Percentiles rank a stretch among this genome's conserved stretches.
Evolutionary conservation across 2,797 vertebrate genomes (phyloP).

Genomic region (Periophthalmus magnuspinnatus): DNA sequence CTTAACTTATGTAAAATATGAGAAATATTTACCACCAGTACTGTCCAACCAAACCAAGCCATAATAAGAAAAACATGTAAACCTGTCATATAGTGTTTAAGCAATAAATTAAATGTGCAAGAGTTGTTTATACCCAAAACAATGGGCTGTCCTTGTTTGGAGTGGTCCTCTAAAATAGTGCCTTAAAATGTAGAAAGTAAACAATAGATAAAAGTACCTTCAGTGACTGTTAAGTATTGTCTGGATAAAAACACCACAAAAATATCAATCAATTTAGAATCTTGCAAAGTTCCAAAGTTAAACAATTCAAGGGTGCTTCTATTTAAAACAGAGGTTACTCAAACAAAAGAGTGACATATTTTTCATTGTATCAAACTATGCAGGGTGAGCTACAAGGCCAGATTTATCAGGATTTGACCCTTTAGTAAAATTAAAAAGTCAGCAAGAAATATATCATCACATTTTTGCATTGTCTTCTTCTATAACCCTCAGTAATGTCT

Average conservation of each 20-base stretch:
- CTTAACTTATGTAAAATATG: too few species aligned
- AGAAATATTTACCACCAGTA: too few species aligned
- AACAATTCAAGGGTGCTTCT: constrained; percentile 13
- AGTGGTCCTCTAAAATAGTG: not conserved
- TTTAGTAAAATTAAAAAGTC: not conserved
- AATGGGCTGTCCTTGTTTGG: constrained; percentile 6
- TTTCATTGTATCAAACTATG: not conserved
- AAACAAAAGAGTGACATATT: constrained; percentile 23
- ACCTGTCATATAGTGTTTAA: too few species aligned
- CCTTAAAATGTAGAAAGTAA: constrained; percentile 4
- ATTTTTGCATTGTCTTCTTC: too few species aligned
- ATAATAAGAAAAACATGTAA: too few species aligned
- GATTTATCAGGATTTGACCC: not conserved
- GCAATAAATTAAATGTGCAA: not conserved
- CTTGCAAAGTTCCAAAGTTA: constrained; percentile 9
- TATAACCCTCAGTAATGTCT: too few species aligned
- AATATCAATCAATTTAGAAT: constrained; percentile 4
- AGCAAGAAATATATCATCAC: too few species aligned
- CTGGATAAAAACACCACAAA: constrained; percentile 25
- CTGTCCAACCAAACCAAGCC: too few species aligned
- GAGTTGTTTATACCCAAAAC: not conserved
- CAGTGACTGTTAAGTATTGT: constrained; percentile 24
- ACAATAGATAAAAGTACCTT: constrained; percentile 4
- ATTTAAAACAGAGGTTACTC: constrained; percentile 15
- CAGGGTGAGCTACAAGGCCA: not conserved